Base-by-base conservation (phyloP, 1,140 invertebrate genomes). In the Tetragnatha versicolor region DNA sequence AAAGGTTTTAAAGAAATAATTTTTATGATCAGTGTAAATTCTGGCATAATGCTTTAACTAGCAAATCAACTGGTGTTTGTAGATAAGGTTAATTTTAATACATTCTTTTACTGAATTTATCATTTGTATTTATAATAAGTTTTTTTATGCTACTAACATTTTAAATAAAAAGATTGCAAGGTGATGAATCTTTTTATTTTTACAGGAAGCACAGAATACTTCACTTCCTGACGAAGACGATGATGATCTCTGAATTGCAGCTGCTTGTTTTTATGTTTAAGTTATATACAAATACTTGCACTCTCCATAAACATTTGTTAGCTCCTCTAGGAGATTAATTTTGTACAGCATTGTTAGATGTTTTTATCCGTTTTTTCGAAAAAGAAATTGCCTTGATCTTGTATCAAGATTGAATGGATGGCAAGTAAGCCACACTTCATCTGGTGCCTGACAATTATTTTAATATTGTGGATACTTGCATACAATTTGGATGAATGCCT, bases 221-320 rank as follows among this genome's bases (percentile, higher is more conserved):
- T 93, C 94, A 70, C 88, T 98, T 82, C 96, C 96, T n/a, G 96
- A 86, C 76, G 85, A 98, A 83, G 96, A 98, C 84, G 95, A 98
- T 86, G 95, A 97, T 89, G 96, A 98, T 86, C 91, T 97, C 86
- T 97, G 94, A 66, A 63, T 39, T 31, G 45, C 33, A 55, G 49
- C 47, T 66, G 25, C 31, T 73, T 60, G 37, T 61, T 49, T 75
- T 63, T 51, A 27, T 51, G 35, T 31, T 35, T 63, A 63, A 70
- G 55, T 70, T 37, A 22, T 49, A 39, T 70, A 35, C 29, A 31
- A 53, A 31, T 47, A 37, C 33, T 27, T 61, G 51, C 69, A 73
- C 69, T 73, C 45, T 68, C 49, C 33, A 69, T 33, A 73, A 22
- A 55, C 53, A 60, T 73, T 73, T 73, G 53, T 73, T 60, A 60